These are phyloP conservation scores for Ferdinandea cuprea DNA, from an alignment of 2,888 invertebrate genomes.

Conservation along the genomic window DNA sequence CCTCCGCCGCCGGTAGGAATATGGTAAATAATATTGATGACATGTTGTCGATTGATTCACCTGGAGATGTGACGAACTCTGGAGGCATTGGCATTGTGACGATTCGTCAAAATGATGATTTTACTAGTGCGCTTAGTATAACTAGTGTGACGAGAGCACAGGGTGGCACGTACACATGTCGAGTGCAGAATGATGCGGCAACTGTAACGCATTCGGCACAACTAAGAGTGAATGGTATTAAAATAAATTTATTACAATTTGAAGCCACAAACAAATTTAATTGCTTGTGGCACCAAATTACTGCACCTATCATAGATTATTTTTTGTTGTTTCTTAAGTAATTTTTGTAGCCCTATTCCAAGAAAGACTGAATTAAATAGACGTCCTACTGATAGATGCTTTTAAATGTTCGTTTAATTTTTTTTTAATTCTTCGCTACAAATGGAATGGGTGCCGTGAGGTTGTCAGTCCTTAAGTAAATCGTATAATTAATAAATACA, in stretches of 20 bases:
- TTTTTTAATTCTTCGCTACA: not conserved
- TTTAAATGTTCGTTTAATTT: not conserved
- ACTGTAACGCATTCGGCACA: slow-evolving; percentile 85
- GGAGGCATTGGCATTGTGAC: slow-evolving; percentile 84
- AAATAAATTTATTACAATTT: not conserved
- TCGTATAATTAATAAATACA: too few species aligned
- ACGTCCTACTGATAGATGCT: too few species aligned
- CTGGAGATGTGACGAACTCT: slow-evolving; percentile 80
- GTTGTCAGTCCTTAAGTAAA: too few species aligned
- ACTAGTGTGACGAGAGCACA: slow-evolving; percentile 85
- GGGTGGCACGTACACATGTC: slow-evolving; percentile 86
- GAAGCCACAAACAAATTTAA: not conserved
- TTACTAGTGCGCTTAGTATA: slow-evolving; percentile 86
- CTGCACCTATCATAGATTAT: not conserved
- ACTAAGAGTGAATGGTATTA: slow-evolving; percentile 86
- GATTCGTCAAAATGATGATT: slow-evolving; percentile 86
- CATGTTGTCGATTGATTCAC: slow-evolving; percentile 36
- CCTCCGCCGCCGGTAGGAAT: slow-evolving; percentile 8
- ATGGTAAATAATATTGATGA: slow-evolving; percentile 6
- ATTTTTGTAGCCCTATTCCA: not conserved
- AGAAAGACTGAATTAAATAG: not conserved
- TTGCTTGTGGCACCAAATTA: not conserved
- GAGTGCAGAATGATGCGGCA: slow-evolving; percentile 85
- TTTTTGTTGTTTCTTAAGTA: not conserved
- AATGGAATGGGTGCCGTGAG: not conserved